These are phyloP conservation scores for Ataeniobius toweri DNA, from an alignment of 2,797 vertebrate species.

Conservation along the genomic window DNA sequence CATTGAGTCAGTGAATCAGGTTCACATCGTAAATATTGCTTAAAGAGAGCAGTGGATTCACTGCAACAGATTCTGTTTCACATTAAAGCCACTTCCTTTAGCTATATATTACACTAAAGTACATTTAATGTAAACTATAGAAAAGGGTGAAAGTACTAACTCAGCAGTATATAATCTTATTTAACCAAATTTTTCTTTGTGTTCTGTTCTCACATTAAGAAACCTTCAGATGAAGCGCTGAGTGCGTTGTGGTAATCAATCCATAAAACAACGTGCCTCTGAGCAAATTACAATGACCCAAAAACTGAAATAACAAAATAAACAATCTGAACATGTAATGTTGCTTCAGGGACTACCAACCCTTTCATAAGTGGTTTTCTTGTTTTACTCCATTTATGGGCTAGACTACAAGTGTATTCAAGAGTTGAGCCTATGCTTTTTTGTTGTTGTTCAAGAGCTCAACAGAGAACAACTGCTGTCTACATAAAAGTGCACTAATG, in stretches of 20 bases:
- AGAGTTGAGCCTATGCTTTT: slow-evolving; percentile 32
- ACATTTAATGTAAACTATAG: not conserved
- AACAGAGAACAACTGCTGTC: slow-evolving; percentile 10
- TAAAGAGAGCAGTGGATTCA: not conserved
- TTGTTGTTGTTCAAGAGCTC: slow-evolving; percentile 16
- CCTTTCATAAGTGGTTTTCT: slow-evolving; percentile 43
- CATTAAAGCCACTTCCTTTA: not conserved
- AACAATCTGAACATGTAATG: slow-evolving; percentile 48
- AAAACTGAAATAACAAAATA: slow-evolving; percentile 53
- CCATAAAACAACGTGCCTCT: slow-evolving; percentile 42
- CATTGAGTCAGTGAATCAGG: not conserved
- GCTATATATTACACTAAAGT: slow-evolving; percentile 16
- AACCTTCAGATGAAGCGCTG: slow-evolving; percentile 33
- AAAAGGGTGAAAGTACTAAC: not conserved
- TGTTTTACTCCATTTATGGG: slow-evolving; percentile 45
- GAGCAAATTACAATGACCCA: slow-evolving; percentile 48
- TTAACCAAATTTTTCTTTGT: not conserved
- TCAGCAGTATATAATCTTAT: slow-evolving; percentile 1
- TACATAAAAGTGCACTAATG: no score
- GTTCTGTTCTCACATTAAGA: slow-evolving; percentile 24
- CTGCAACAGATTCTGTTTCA: not conserved
- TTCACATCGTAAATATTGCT: not conserved
- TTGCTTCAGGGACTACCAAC: slow-evolving; percentile 37
- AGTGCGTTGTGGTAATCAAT: slow-evolving; percentile 54
- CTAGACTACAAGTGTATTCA: slow-evolving; percentile 40